Conservation (phyloP, 2,113 vertebrate genomes). For the Dipodomys merriami region DNA sequence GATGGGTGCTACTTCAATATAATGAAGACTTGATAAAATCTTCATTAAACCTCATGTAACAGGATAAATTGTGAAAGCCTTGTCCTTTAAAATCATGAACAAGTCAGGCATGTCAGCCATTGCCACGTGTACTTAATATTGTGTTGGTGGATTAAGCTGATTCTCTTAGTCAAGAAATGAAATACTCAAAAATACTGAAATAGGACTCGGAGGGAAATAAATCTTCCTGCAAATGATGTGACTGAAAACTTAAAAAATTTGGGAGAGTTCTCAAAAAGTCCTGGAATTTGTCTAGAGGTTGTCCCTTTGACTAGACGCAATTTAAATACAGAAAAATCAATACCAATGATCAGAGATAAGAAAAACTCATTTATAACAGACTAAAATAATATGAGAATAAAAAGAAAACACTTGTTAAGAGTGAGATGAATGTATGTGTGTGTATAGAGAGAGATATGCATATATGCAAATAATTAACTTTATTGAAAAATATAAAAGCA, state of each 20-base stretch:
- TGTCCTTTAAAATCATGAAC: conserved; percentile 52
- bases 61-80: background rate
- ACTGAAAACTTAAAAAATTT: conserved; percentile 33
- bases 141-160: conserved; percentile 36
- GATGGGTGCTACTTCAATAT: background rate
- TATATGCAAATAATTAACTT: background rate
- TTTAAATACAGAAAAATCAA: conserved; percentile 30
- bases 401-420: background rate
- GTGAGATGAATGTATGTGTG: background rate
- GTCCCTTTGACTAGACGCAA: conserved; percentile 12
- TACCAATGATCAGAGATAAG: background rate
- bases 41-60: conserved; percentile 7
- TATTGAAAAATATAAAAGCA: background rate
- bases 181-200: background rate
- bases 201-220: background rate
- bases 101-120: background rate
- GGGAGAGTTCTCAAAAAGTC: background rate
- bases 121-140: conserved; percentile 17
- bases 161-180: conserved; percentile 11
- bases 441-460: background rate
- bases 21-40: conserved; percentile 10
- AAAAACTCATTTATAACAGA: background rate
- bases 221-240: background rate
- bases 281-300: background rate
- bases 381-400: background rate